These are phyloP conservation scores for Sula dactylatra DNA, from an alignment of 2,113 vertebrate species.

Conservation along the genomic window DNA sequence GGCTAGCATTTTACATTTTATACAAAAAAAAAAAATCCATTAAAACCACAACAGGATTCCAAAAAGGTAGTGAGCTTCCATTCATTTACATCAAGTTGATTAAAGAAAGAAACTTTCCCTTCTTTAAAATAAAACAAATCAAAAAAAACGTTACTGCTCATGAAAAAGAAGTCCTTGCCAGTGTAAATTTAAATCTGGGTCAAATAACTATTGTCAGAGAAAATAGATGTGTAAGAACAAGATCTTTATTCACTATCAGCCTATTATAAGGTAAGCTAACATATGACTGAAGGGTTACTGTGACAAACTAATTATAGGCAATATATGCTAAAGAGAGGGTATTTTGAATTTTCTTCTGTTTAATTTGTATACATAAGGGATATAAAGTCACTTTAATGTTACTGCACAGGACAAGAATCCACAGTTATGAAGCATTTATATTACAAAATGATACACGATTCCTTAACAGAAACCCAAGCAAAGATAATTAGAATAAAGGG, in stretches of 20 bases:
- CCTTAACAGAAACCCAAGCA: neutral
- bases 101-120: neutral
- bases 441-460: neutral
- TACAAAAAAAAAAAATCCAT: neutral
- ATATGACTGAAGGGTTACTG: neutral
- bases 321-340: neutral
- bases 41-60: neutral
- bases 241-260: neutral
- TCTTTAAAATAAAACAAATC: neutral
- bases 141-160: rapidly evolving
- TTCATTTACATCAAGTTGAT: neutral
- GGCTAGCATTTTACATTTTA: neutral
- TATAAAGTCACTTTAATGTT: neutral
- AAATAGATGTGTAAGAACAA: neutral
- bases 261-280: neutral
- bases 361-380: neutral
- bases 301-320: neutral
- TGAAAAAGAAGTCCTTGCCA: neutral
- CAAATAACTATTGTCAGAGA: neutral
- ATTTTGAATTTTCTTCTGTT: constrained; percentile 17
- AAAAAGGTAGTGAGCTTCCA: neutral
- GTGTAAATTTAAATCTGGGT: neutral
- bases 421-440: neutral
- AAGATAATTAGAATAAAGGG: constrained; percentile 12
- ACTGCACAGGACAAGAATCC: neutral